Conservation (phyloP, 2,113 vertebrate species). For the Macroglossus sobrinus region DNA sequence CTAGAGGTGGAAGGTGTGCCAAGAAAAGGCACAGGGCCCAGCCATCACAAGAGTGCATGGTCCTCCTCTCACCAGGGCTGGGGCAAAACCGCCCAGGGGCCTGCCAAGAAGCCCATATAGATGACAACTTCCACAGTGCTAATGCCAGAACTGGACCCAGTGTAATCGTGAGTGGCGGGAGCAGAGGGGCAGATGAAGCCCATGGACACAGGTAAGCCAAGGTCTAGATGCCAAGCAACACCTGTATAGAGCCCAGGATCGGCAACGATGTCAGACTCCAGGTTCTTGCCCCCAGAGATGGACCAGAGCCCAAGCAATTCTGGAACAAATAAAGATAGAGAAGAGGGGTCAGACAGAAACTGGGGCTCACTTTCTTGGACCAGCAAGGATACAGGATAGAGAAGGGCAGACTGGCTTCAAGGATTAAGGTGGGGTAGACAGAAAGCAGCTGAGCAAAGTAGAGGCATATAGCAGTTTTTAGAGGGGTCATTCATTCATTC, state of each 20-base stretch:
- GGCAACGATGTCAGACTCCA: neutral
- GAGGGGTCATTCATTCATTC: neutral
- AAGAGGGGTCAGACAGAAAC: neutral
- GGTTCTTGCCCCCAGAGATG: neutral
- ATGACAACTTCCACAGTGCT: neutral
- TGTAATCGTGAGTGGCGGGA: neutral
- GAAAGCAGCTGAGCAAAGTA: neutral
- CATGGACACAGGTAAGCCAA: neutral
- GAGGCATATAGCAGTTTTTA: neutral
- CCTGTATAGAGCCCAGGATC: neutral
- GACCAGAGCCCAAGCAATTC: neutral
- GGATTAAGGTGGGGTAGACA: neutral
- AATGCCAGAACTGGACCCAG: neutral
- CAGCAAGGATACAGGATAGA: neutral
- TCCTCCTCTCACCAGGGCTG: neutral
- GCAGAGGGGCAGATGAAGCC: neutral
- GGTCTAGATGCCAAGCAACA: neutral
- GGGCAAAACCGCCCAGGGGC: neutral
- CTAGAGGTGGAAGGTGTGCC: rapidly evolving
- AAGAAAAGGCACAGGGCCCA: neutral
- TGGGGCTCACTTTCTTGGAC: neutral
- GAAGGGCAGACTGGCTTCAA: neutral
- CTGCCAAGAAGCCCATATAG: neutral
- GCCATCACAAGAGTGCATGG: neutral
- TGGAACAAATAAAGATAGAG: neutral